phyloP scores from a whole-genome alignment of 1,140 invertebrate species.

The Pseudomyrmex cubaensis region DNA sequence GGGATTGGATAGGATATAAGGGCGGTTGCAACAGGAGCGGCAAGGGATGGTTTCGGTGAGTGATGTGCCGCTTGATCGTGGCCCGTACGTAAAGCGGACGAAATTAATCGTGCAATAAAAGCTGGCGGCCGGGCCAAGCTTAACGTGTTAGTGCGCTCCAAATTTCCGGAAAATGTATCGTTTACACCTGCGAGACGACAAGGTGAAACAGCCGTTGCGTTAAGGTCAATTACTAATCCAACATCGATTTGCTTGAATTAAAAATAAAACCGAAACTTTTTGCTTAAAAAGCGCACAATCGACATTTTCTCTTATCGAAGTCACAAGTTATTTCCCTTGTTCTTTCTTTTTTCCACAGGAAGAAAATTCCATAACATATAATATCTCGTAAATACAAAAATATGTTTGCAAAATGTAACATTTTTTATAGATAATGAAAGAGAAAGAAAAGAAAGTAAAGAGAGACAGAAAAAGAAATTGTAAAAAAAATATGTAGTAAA shows the following conservation, averaged over 20 bases:
- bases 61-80: slow-evolving; percentile 53
- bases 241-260: not conserved
- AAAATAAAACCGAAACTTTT: slow-evolving; percentile 29
- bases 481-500: no score
- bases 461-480: no score
- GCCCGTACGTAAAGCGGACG: slow-evolving; percentile 47
- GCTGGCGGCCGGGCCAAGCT: slow-evolving; percentile 19
- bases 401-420: no score
- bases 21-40: slow-evolving; percentile 3
- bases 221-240: slow-evolving; percentile 37
- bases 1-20: not conserved
- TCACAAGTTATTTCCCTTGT: no score
- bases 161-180: slow-evolving; percentile 58
- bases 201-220: slow-evolving; percentile 10
- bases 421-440: no score
- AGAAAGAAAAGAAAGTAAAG: no score
- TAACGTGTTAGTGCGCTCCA: slow-evolving; percentile 23
- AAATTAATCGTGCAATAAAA: slow-evolving; percentile 61
- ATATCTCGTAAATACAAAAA: no score
- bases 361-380: no score
- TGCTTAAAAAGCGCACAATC: not conserved
- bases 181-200: slow-evolving; percentile 49
- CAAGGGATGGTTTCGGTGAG: slow-evolving; percentile 38
- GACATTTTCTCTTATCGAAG: no score
- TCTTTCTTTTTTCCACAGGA: no score